Base-by-base conservation (phyloP, 1,140 invertebrate genomes). In the Tetramorium parvispinum region DNA sequence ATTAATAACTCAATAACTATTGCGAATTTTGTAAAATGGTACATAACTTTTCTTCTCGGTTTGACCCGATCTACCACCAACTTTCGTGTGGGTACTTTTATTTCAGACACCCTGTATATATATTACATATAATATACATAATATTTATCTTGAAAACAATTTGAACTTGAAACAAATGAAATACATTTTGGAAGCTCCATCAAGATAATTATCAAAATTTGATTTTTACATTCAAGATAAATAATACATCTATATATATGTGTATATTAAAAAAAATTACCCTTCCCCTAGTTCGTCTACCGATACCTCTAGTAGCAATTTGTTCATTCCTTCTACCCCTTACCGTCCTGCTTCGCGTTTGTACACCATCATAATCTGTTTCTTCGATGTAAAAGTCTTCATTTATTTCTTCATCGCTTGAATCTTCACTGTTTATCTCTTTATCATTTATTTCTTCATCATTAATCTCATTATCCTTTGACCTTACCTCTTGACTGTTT, bases 261-360 rank as follows among this genome's bases (percentile, higher is more conserved):
- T 27, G 10, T 27, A 11, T 51, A 24, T 3, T 53, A 32, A 27
- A 66, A 59, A 79, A 59, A 37, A 63, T 51, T 81, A 75, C 51
- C 18, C 78, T 85, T 70, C 70, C 6, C 46, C 21, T 43, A 18
- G 2, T 51, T 59, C 40, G 37, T 32, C 32, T 40, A 59, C 4
- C 8, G 21, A 21, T 43, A 71, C 7, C 46, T 49, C 40, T 43
- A 78, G 21, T 66, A 71, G 21, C 61, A 43, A 10, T 65, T 40
- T 6, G 10, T 57, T 11, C 40, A 55, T 43, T 53, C 57, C 37
- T n/a, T 32, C 5, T 46, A 71, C 3, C 8, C 59, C 13, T 51
- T 40, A 55, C 13, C 75, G 24, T 81, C 16, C 11, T 87, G 18
- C 66, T 73, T 89, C 43, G 76, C 37, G 4, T 78, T 89, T 66